Conservation (phyloP, 2,797 vertebrate species). For the Rhyacichthys aspro region DNA sequence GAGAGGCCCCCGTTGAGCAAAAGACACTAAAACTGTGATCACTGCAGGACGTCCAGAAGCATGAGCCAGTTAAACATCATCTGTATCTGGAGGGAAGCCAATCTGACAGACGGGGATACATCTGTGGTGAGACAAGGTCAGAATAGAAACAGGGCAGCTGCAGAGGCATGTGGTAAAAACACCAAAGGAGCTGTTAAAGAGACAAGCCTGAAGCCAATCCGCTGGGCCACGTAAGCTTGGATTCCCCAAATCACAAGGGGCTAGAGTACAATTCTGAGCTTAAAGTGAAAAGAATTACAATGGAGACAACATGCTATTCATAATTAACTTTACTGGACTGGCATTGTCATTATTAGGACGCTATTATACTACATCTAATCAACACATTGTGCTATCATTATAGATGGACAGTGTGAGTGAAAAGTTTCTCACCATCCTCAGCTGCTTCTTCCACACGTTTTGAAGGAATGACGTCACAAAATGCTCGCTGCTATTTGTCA, state of each 20-base stretch:
- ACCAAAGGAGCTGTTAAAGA: constrained; percentile 15
- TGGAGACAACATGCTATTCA: background rate
- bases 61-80: constrained; percentile 37
- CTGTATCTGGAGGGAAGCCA: constrained; percentile 50
- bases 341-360: too few relatives aligned
- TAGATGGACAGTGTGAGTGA: too few relatives aligned
- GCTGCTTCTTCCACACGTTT: too few relatives aligned
- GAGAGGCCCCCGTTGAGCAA: constrained; percentile 13
- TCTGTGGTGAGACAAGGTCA: constrained; percentile 48
- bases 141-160: constrained; percentile 16
- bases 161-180: constrained; percentile 36
- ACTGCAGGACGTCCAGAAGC: constrained; percentile 46
- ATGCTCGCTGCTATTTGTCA: too few relatives aligned
- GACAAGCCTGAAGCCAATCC: constrained; percentile 13
- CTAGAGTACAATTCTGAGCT: background rate
- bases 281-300: constrained; percentile 7
- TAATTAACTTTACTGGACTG: too few relatives aligned
- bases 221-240: constrained; percentile 2
- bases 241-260: constrained; percentile 3
- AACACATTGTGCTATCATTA: too few relatives aligned
- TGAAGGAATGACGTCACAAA: too few relatives aligned
- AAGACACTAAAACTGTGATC: constrained; percentile 38
- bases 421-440: too few relatives aligned
- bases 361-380: too few relatives aligned
- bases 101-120: constrained; percentile 24